Evolutionary conservation across 1,140 invertebrate species (phyloP), one percentile per base, ranked within the genome.

Genomic region (Geopemphigus sp.): DNA sequence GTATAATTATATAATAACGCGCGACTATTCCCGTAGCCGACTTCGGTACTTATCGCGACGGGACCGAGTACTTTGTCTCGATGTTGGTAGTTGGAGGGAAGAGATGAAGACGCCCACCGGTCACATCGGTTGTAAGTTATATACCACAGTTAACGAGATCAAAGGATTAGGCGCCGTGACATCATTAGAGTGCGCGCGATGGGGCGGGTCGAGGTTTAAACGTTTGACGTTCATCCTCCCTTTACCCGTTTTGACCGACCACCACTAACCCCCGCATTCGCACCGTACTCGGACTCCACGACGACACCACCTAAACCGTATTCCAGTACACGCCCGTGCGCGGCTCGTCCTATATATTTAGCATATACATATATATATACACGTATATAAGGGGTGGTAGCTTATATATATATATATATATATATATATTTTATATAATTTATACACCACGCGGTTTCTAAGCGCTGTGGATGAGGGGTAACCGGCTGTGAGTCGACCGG

Each of bases 101-200:
- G 5, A 10, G 29, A 39, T 19, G 19, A 12, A 64, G 6, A 70
- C 66, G 22, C 39, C 47, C 15, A 50, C 19, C 47, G 70, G 70
- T 73, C 70, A 73, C 22, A 54, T 26, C 66, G 45, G 47, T 26
- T n/a, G 66, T 54, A 74, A 74, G 70, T 57, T 57, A 56, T 74
- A 57, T 56, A 54, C 53, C 70, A 3, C 70, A n/a, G 54, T 74
- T 57, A 74, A 74, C 50, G 72, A 56, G 72, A 74, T 74, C 72
- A 74, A 74, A 56, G 53, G 72, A 74, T 74, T 74, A 74, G 19
- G 72, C 72, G 32, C 29, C 11, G 64, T 15, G 54, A 74, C 64
- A 68, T 68, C 54, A 59, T 57, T 74, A 74, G 53, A 45, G 70
- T 45, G 54, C 29, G 53, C 5, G n/a, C 11, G 29, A 54, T 53